Base-by-base conservation (phyloP, 2,113 vertebrate genomes). In the Synodontis membranacea region DNA sequence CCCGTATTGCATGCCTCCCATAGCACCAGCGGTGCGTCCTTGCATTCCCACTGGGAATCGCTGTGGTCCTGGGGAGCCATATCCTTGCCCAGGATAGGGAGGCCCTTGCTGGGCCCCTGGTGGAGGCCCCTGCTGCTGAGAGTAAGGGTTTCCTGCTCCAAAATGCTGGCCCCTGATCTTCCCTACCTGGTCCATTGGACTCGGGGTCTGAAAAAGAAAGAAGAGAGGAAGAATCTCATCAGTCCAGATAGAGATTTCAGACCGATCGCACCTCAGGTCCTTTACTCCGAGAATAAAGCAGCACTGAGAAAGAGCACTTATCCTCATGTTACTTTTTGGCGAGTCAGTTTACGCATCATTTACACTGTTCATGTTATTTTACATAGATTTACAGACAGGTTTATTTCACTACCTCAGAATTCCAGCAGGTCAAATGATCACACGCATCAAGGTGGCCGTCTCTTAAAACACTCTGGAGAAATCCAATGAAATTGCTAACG, bases 161-260 rank as follows among this genome's bases (percentile, higher is more conserved):
- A 98, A 99, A 1, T 96, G 96, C 93, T 99, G 98, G 84, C 96
- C 95, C 78, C 98, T 95, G 95, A 98, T 98, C 95, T 99, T 99
- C 90, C 97, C 98, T 93, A 98, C 97, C 95, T 97, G 98, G 93
- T 99, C 98, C 97, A 99, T 98, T 0, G 97, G 96, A 93, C 95
- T 97, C 9, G 97, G 94, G 83, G 98, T 72, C 64, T 7, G n/a
- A 82, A 82, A 89, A 74, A 86, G 17, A 84, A 17, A 82, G 39
- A 72, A 42, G 15, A 37, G 2, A 31, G 9, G 15, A 37, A 70
- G 17, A 84, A 56, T 28, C 31, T 9, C 5, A 76, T 46, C 72
- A 15, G 5, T 72, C 23, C 54, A 21, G 54, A 56, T 5, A 54
- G 52, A 19, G 17, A 4, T 54, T 19, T 56, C 50, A 52, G 50